Evolutionary conservation across 2,888 invertebrate species (phyloP), one percentile per base, ranked within the genome.

Genomic region (Callosobruchus maculatus): DNA sequence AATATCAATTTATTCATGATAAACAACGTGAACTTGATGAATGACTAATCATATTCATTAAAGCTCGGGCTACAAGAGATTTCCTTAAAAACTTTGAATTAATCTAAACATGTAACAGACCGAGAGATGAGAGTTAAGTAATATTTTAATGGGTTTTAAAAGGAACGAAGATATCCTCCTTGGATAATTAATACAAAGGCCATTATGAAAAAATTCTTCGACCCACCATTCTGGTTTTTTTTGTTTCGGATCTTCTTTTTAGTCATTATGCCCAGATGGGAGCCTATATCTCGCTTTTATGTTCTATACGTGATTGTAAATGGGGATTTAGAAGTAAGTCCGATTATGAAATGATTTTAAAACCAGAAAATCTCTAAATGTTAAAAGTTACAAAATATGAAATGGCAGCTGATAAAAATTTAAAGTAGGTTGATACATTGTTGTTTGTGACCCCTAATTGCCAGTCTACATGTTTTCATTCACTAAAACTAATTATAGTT

Each of bases 131-230:
- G 49, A 49, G 72, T 74, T 71, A 30, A 31, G 71, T 71, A 73
- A 69, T 72, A 73, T 74, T 75, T 76, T 77, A 77, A 75, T 75
- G 77, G 74, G 71, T 72, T 71, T 73, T 22, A 71, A 72, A 74
- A 72, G 70, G 75, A 73, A 26, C 70, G 67, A 69, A 74, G 74
- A 71, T 77, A 76, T 73, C 74, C 75, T 70, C 73, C 67, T 70
- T 67, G 26, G 70, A 76, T 76, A 77, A 77, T 77, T 77, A 76
- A 77, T 76, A 77, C 75, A 71, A 70, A 71, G 74, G 13, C 49
- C 49, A 49, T 49, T 49, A 49, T 49, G 73, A 77, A 49, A 49
- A 49, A 49, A 49, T 49, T 49, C 49, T 49, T 49, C 49, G 49
- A 49, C 49, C 49, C 49, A 49, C 49, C 49, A 49, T 49, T 49